phyloP scores from a whole-genome alignment of 2,888 invertebrate genomes.

The Ecliptopera silaceata region DNA sequence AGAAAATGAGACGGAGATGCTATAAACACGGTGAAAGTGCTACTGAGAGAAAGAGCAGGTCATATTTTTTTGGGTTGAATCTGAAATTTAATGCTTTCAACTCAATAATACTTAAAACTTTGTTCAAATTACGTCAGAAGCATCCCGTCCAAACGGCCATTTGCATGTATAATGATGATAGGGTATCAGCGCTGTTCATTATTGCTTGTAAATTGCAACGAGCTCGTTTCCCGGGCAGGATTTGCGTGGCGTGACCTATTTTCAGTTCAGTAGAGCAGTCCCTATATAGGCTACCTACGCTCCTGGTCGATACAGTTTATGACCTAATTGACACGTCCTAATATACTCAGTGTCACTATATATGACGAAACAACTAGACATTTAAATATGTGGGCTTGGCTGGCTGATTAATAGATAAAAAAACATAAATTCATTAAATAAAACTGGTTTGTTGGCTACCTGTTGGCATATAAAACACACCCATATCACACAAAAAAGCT shows the following conservation, averaged over 20 bases:
- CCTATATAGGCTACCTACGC: conserved; percentile 22
- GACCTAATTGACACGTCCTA: conserved; percentile 7
- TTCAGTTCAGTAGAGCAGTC: conserved; percentile 19
- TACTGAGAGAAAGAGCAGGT: neutral
- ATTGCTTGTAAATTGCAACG: conserved; percentile 9
- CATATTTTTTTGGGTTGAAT: neutral
- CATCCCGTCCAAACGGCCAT: neutral
- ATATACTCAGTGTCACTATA: neutral
- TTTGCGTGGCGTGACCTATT: conserved; percentile 30
- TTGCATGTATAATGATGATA: neutral
- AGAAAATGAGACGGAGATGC: neutral
- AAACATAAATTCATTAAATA: no score
- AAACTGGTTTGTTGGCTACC: no score
- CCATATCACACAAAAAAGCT: no score
- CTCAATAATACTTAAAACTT: neutral
- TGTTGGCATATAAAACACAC: no score
- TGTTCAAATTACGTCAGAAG: neutral
- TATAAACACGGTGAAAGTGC: neutral
- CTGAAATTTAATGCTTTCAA: neutral
- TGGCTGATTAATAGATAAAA: no score
- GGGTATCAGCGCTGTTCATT: conserved; percentile 6
- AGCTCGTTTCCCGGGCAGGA: conserved; percentile 20
- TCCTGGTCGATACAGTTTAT: conserved; percentile 10
- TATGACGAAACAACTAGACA: neutral
- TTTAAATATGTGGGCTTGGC: no score